Evolutionary conservation across 2,797 vertebrate genomes (phyloP).

Genomic region (Galagoides demidoff): DNA sequence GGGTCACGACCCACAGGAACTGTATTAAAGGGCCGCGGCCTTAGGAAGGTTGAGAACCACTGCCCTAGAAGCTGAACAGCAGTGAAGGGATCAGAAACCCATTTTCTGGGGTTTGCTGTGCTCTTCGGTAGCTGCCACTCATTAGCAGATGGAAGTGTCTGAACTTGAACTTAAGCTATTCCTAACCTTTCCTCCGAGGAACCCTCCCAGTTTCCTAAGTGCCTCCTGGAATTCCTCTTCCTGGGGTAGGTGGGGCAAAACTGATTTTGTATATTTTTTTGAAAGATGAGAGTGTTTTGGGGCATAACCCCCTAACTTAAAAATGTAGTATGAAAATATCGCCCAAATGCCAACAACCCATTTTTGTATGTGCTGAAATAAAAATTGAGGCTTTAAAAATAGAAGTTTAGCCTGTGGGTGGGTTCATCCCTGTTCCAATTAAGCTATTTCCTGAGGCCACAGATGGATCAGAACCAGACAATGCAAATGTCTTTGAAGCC

Average conservation of each 20-base stretch:
- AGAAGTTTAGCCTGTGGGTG: not conserved
- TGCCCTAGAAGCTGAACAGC: not conserved
- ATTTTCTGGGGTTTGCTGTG: not conserved
- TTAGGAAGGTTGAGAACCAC: too few species aligned
- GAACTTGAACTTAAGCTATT: not conserved
- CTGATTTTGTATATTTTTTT: not conserved
- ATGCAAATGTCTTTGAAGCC: not conserved
- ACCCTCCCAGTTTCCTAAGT: not conserved
- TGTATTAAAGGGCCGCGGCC: too few species aligned
- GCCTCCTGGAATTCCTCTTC: not conserved
- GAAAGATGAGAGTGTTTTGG: not conserved
- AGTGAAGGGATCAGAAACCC: not conserved
- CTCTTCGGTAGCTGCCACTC: not conserved
- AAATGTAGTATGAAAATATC: not conserved
- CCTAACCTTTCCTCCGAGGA: not conserved
- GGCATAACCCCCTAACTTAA: not conserved
- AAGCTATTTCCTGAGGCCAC: not conserved
- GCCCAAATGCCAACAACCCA: not conserved
- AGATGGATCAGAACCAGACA: not conserved
- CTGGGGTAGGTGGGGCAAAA: not conserved
- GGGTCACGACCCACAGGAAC: too few species aligned
- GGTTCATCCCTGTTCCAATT: fast-evolving
- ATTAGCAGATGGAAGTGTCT: not conserved
- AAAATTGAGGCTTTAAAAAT: not conserved
- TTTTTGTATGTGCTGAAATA: not conserved